Conservation (phyloP, 2,888 invertebrate genomes). For the Sturmia bella region DNA sequence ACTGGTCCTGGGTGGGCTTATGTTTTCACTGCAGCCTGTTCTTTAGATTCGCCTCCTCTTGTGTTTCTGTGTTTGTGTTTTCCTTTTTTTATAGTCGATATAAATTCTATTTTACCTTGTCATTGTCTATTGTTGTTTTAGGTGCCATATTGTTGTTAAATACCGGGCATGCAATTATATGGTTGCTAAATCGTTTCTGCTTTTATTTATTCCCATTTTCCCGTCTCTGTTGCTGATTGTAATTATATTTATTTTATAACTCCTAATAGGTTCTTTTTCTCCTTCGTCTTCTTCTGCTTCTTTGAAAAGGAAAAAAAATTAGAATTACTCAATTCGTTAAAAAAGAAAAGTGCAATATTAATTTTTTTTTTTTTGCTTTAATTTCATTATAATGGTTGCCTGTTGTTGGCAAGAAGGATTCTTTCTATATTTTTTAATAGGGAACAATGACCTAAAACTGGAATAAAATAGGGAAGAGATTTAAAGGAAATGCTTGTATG, state of each 20-base stretch:
- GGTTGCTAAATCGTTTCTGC: slow-evolving; percentile 59
- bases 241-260: slow-evolving; percentile 61
- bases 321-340: slow-evolving; percentile 53
- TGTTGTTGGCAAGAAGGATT: slow-evolving; percentile 32
- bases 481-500: slow-evolving; percentile 34
- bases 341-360: slow-evolving; percentile 23
- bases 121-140: slow-evolving; percentile 60
- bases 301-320: not conserved
- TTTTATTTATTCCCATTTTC: not conserved
- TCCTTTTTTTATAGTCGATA: slow-evolving; percentile 43
- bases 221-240: slow-evolving; percentile 36
- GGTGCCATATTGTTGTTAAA: slow-evolving; percentile 68
- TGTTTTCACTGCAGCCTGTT: not conserved
- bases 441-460: slow-evolving; percentile 57
- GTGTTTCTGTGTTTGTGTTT: not conserved
- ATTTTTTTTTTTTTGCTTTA: slow-evolving; percentile 30
- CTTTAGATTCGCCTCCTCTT: not conserved
- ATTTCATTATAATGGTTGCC: slow-evolving; percentile 47
- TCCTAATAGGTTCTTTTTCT: slow-evolving; percentile 10
- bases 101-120: slow-evolving; percentile 60
- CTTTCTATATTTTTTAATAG: slow-evolving; percentile 32
- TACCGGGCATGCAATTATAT: slow-evolving; percentile 64
- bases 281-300: slow-evolving; percentile 1
- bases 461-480: slow-evolving; percentile 14
- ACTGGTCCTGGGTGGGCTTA: not conserved